These are phyloP conservation scores for Grantiella picta DNA, from an alignment of 2,113 vertebrate genomes.

Conservation along the genomic window DNA sequence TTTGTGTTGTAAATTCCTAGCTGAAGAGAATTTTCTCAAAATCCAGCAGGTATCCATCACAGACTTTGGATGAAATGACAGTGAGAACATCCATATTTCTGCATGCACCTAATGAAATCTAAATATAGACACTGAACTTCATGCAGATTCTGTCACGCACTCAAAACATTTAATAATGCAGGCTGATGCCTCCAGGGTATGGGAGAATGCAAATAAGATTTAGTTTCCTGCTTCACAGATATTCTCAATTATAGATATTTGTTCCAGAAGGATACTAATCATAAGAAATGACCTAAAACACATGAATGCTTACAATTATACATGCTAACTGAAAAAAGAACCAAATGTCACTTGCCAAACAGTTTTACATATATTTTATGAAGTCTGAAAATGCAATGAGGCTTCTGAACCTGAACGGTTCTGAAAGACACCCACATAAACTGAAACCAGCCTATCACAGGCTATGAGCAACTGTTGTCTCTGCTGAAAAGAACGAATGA, in stretches of 20 bases:
- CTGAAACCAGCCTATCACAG: not conserved
- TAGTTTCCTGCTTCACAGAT: slow-evolving; percentile 32
- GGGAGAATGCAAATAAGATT: not conserved
- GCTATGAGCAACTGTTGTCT: fast-evolving
- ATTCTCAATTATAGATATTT: slow-evolving; percentile 18
- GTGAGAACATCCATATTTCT: not conserved
- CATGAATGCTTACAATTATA: not conserved
- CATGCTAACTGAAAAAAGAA: not conserved
- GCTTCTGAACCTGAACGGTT: not conserved
- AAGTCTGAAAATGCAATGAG: not conserved
- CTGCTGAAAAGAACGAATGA: not conserved
- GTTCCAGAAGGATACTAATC: slow-evolving; percentile 45
- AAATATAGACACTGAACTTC: not conserved
- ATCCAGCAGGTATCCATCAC: not conserved
- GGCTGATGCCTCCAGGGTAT: slow-evolving; percentile 12
- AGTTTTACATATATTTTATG: not conserved
- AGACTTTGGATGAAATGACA: not conserved
- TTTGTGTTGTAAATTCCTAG: not conserved
- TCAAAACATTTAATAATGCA: not conserved
- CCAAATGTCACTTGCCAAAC: not conserved
- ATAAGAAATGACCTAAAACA: slow-evolving; percentile 16
- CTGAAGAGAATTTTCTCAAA: not conserved
- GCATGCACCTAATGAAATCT: not conserved
- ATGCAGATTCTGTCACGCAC: not conserved
- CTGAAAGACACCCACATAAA: not conserved